Evolutionary conservation across 2,888 invertebrate species (phyloP).

Genomic region (Halictus quadricinctus): DNA sequence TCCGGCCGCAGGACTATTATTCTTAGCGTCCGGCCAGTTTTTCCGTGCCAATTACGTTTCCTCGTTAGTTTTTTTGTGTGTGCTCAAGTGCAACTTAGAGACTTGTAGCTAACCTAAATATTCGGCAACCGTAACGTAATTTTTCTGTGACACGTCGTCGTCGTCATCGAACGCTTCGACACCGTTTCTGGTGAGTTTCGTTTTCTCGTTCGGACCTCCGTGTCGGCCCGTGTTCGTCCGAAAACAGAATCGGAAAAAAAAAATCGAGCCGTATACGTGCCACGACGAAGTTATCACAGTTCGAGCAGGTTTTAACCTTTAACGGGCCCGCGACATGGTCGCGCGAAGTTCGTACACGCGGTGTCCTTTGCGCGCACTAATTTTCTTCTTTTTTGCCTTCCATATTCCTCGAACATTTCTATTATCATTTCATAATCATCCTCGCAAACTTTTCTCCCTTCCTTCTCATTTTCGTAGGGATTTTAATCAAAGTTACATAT

Average conservation of each 20-base stretch:
- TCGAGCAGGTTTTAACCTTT: constrained; percentile 37
- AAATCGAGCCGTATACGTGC: neutral
- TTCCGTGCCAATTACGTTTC: constrained; percentile 35
- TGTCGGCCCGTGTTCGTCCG: neutral
- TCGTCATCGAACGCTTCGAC: constrained; percentile 64
- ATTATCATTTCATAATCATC: neutral
- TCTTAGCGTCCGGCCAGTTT: constrained; percentile 38
- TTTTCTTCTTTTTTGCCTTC: neutral
- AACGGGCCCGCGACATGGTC: neutral
- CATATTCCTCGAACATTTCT: neutral
- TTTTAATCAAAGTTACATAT: neutral
- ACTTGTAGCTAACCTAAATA: constrained; percentile 70
- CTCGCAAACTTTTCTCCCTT: neutral
- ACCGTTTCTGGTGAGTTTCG: constrained; percentile 49
- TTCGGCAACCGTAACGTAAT: constrained; percentile 69
- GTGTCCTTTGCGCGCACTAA: neutral
- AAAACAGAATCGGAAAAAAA: neutral
- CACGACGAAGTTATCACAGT: neutral
- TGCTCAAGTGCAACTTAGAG: constrained; percentile 51
- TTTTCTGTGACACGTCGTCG: constrained; percentile 70
- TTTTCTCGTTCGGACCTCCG: neutral
- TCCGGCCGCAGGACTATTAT: constrained; percentile 24
- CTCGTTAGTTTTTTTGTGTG: constrained; percentile 39
- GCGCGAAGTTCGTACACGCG: constrained; percentile 46
- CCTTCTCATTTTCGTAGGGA: neutral